phyloP scores from a whole-genome alignment of 2,113 vertebrate species.

The Aythya baeri region DNA sequence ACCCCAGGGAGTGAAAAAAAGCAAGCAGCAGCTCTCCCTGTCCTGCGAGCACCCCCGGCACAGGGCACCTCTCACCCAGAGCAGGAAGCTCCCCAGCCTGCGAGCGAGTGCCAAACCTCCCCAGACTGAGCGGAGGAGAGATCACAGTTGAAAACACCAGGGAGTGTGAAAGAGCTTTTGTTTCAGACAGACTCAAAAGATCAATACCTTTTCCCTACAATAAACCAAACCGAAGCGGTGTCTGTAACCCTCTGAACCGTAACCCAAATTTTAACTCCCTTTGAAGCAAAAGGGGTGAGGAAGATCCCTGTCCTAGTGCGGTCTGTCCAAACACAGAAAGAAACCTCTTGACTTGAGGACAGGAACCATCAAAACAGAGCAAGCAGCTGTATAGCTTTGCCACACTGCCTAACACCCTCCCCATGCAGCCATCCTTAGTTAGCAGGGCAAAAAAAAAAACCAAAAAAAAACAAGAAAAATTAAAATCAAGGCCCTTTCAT shows the following conservation, averaged over 20 bases:
- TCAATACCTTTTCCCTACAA: background rate
- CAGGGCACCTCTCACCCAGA: background rate
- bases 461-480: background rate
- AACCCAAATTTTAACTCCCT: background rate
- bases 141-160: background rate
- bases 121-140: constrained; percentile 28
- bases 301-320: background rate
- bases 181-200: constrained; percentile 9
- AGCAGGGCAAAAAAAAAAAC: background rate
- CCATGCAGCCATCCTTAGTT: background rate
- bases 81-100: constrained; percentile 55
- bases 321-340: background rate
- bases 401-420: background rate
- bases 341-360: background rate
- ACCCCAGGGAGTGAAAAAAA: constrained; percentile 4
- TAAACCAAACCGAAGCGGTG: background rate
- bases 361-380: background rate
- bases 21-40: background rate
- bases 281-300: constrained; percentile 8
- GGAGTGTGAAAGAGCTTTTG: constrained; percentile 37
- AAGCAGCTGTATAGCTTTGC: background rate
- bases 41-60: constrained; percentile 4
- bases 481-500: constrained; percentile 8
- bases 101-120: background rate
- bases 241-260: background rate